Conservation (phyloP, 2,113 vertebrate species). For the Orycteropus afer region DNA sequence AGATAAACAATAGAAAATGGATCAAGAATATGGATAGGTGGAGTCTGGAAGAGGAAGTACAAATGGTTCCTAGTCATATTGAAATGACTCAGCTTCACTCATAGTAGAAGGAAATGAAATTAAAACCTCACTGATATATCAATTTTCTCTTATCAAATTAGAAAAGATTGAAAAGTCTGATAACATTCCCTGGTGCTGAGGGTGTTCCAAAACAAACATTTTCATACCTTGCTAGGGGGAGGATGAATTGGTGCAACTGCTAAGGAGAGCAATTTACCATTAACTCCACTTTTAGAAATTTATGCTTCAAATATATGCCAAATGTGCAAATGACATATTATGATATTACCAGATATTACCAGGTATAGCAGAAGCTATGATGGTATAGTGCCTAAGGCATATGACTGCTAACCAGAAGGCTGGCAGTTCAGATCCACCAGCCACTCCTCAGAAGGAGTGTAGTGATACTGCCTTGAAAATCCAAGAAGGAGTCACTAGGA, state of each 20-base stretch:
- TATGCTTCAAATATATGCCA: neutral
- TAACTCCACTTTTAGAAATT: neutral
- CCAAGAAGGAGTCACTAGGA: too few relatives aligned
- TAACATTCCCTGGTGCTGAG: too few relatives aligned
- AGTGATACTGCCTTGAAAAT: too few relatives aligned
- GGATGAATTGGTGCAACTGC: neutral
- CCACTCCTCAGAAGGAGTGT: too few relatives aligned
- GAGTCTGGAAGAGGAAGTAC: neutral
- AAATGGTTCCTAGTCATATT: neutral
- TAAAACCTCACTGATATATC: neutral
- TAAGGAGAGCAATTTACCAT: neutral
- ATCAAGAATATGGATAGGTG: neutral
- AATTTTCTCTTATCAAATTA: conserved; percentile 31
- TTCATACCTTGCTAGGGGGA: neutral
- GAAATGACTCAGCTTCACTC: neutral
- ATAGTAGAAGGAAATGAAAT: neutral
- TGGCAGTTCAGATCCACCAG: too few relatives aligned
- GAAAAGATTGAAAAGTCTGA: conserved; percentile 20
- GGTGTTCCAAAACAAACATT: too few relatives aligned
- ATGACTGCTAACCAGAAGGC: too few relatives aligned
- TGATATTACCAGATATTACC: too few relatives aligned
- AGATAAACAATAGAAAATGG: neutral
- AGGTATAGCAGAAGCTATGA: too few relatives aligned
- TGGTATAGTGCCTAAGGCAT: too few relatives aligned
- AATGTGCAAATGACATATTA: neutral